Base-by-base conservation (phyloP, 2,797 vertebrate species). In the Poliocrania exsul region DNA sequence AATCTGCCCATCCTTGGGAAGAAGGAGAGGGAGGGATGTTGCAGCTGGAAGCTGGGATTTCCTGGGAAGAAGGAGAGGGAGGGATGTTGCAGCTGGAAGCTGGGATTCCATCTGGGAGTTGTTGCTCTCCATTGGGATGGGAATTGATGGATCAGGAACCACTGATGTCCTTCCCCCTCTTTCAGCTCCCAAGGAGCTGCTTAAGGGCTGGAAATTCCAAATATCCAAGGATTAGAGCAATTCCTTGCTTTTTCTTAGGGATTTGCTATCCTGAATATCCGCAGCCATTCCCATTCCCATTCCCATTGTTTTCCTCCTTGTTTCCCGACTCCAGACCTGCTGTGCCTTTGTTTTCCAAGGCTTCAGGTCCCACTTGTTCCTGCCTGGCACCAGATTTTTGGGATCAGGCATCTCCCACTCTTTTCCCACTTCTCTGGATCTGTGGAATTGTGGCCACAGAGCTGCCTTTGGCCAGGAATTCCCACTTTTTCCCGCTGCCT, bases 331-430 rank as follows among this genome's bases (percentile, higher is more conserved):
- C 70, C 4, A 0, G 42, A 4, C 35, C 35, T 72, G 9, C 90
- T 10, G 86, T 94, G 91, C 88, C 95, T 96, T 90, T 82, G 37
- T 75, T 93, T 90, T 47, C 62, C 31, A 3, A 53, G 40, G 12
- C 72, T 92, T 37, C 33, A 78, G 35, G 60, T 84, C 50, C 29
- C 24, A 64, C 38, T 40, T 40, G 50, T 38, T 73, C 29, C n/a
- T 35, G 37, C 58, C 49, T 25, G 10, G 29, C 9, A 18, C 23
- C 23, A 26, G 28, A 8, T 78, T 78, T 47, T 74, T 42, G n/a
- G 40, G 42, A 49, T 50, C 47, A 16, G 57, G 12, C 35, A n/a
- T 24, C 35, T 73, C 23, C 66, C 13, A 24, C 9, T 61, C 81
- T 62, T 80, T 37, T 21, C 62, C 44, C 6, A 0, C 1, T 1